Evolutionary conservation across 1,140 invertebrate species (phyloP).

Genomic region (Riptortus pedestris): DNA sequence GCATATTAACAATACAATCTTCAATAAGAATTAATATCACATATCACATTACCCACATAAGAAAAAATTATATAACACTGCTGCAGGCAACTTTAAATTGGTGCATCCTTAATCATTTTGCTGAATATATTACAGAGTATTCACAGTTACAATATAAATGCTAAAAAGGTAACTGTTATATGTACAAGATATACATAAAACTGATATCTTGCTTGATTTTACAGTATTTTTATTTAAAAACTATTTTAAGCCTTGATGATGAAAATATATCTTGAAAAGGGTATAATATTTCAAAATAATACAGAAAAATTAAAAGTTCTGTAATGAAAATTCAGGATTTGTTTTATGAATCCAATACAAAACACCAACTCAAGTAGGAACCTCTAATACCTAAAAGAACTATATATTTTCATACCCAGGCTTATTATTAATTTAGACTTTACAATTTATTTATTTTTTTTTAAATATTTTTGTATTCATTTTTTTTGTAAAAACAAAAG

Average conservation of each 20-base stretch:
- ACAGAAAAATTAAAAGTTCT: background rate
- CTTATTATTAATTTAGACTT: too few species aligned
- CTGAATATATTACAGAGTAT: conserved; percentile 20
- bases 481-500: conserved; percentile 18
- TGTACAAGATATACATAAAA: conserved; percentile 27
- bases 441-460: too few species aligned
- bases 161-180: conserved; percentile 28
- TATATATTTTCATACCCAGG: conserved; percentile 17
- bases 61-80: conserved; percentile 14
- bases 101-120: conserved; percentile 21
- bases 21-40: conserved; percentile 21
- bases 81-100: conserved; percentile 27
- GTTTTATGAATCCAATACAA: background rate
- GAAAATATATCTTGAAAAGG: background rate
- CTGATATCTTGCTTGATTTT: conserved; percentile 22
- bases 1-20: conserved; percentile 8
- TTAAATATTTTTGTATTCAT: background rate
- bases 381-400: background rate
- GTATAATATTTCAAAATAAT: background rate
- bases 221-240: conserved; percentile 4
- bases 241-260: conserved; percentile 12
- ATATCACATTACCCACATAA: conserved; percentile 18
- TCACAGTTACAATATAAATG: conserved; percentile 27
- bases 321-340: background rate
- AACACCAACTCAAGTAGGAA: background rate